Evolutionary conservation across 2,888 invertebrate species (phyloP).

Genomic region (Temnothorax unifasciatus): DNA sequence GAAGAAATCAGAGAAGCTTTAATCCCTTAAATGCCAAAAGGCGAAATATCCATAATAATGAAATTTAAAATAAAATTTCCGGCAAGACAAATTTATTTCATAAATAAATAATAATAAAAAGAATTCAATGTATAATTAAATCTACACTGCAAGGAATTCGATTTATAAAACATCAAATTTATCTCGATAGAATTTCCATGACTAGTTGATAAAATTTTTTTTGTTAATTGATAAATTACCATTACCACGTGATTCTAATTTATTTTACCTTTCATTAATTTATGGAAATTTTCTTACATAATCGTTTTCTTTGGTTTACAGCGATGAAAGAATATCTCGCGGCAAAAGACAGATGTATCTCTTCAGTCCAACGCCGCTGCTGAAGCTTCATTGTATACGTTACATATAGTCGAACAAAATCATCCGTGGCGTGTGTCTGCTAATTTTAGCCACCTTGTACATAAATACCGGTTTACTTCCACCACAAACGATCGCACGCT

Average conservation of each 20-base stretch:
- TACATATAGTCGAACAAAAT: neutral
- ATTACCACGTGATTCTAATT: neutral
- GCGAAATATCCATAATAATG: neutral
- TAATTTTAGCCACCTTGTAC: constrained; percentile 28
- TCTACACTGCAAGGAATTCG: neutral
- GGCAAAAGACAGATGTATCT: neutral
- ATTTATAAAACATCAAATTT: neutral
- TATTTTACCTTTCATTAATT: neutral
- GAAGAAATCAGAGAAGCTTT: neutral
- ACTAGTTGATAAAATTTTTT: neutral
- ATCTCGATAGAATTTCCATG: neutral
- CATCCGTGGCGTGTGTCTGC: neutral
- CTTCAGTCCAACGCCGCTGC: neutral
- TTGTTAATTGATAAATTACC: neutral
- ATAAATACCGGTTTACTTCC: neutral
- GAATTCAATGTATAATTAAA: neutral
- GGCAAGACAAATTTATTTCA: neutral
- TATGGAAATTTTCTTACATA: neutral
- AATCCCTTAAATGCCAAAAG: neutral
- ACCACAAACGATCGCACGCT: neutral
- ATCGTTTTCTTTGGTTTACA: neutral
- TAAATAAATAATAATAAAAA: neutral
- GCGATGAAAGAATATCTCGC: constrained; percentile 10
- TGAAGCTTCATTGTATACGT: neutral
- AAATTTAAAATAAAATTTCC: neutral